Conservation (phyloP, 2,797 vertebrate species). For the Anabacerthia variegaticeps region DNA sequence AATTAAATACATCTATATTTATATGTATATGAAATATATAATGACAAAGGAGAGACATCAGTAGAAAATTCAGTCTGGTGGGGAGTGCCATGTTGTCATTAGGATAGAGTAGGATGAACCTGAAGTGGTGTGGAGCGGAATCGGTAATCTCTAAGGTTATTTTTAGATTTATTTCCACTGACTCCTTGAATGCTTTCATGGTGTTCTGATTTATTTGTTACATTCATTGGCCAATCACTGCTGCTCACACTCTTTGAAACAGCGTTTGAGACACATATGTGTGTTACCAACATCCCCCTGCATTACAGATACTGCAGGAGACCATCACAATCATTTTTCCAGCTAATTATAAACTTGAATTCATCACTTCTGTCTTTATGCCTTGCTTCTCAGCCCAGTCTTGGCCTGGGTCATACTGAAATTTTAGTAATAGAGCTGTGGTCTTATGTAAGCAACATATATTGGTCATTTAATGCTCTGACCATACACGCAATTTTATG, state of each 20-base stretch:
- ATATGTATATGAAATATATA: neutral
- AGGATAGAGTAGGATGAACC: neutral
- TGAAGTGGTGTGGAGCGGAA: neutral
- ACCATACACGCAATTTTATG: neutral
- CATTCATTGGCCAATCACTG: neutral
- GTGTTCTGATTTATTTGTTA: neutral
- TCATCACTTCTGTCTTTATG: neutral
- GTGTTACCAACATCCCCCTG: neutral
- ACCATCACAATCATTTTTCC: neutral
- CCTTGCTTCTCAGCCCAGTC: neutral
- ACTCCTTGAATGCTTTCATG: neutral
- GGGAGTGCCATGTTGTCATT: neutral
- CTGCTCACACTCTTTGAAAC: neutral
- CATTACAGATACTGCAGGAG: neutral
- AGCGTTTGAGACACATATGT: fast-evolving
- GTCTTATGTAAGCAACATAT: neutral
- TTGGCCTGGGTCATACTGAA: neutral
- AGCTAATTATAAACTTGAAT: neutral
- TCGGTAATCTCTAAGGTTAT: neutral
- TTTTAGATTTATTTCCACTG: neutral
- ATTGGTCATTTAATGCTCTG: neutral
- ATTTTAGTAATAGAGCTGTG: neutral
- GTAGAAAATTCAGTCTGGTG: neutral
- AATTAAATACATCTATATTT: neutral
- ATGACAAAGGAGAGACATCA: neutral